Conservation (phyloP, 2,113 vertebrate species). For the Mionectes macconnelli region DNA sequence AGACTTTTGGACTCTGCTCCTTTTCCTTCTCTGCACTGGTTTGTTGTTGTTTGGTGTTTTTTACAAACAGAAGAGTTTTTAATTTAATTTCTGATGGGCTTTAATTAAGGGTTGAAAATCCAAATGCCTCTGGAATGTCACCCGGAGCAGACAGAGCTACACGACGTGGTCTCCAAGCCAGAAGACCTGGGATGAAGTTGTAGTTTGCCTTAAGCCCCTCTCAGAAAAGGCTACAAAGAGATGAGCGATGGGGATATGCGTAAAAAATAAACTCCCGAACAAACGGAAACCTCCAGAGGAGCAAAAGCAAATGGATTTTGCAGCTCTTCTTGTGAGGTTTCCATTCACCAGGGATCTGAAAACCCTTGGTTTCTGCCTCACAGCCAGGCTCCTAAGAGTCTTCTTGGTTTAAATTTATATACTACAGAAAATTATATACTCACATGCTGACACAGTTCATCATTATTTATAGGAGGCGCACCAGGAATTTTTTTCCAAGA, state of each 20-base stretch:
- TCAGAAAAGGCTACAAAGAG: not conserved
- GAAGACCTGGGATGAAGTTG: not conserved
- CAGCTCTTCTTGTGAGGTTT: slow-evolving; percentile 59
- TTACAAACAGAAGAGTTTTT: not conserved
- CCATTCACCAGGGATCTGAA: slow-evolving; percentile 11
- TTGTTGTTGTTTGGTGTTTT: not conserved
- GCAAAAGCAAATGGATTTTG: slow-evolving; percentile 18
- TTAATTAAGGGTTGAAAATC: not conserved
- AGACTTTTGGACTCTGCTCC: not conserved
- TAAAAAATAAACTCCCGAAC: slow-evolving; percentile 23
- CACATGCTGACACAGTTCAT: slow-evolving; percentile 53
- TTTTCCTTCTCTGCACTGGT: not conserved
- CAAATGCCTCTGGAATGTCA: not conserved
- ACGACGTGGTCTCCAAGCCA: not conserved
- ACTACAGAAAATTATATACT: slow-evolving; percentile 69
- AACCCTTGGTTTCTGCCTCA: not conserved
- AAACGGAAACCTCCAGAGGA: slow-evolving; percentile 10
- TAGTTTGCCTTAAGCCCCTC: not conserved
- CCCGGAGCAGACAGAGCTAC: not conserved
- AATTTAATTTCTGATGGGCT: not conserved
- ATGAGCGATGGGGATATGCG: not conserved
- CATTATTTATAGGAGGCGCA: slow-evolving; percentile 71
- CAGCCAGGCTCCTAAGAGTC: slow-evolving; percentile 16
- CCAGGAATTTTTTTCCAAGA: not conserved
- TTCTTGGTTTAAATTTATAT: slow-evolving; percentile 73